phyloP scores from a whole-genome alignment of 1,140 invertebrate genomes.

The Telenomus remus region DNA sequence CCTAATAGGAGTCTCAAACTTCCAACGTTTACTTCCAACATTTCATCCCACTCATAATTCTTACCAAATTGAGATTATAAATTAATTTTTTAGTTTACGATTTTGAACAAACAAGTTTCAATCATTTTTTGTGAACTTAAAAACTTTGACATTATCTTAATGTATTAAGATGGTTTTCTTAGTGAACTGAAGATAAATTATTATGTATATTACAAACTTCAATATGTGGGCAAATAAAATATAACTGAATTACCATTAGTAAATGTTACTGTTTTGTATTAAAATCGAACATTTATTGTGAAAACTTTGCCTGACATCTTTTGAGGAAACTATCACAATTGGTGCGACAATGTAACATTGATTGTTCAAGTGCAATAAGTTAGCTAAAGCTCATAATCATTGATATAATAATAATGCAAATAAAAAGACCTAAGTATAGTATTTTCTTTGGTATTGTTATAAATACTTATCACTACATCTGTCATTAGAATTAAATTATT shows the following conservation, averaged over 20 bases:
- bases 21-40: too few relatives aligned
- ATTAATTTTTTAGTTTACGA: too few relatives aligned
- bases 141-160: conserved; percentile 3
- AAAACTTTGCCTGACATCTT: background rate
- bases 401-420: conserved; percentile 25
- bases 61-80: too few relatives aligned
- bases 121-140: too few relatives aligned
- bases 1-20: too few relatives aligned
- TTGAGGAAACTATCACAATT: conserved; percentile 16
- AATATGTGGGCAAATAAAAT: conserved; percentile 19
- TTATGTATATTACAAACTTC: conserved; percentile 47
- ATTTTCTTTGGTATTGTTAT: conserved; percentile 18
- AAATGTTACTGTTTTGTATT: too few relatives aligned
- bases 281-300: too few relatives aligned
- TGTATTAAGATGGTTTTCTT: conserved; percentile 41
- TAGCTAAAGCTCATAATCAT: conserved; percentile 40
- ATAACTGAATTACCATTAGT: conserved; percentile 17
- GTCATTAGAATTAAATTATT: conserved; percentile 42
- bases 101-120: too few relatives aligned
- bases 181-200: conserved; percentile 38
- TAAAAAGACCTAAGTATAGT: conserved; percentile 21
- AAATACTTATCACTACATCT: conserved; percentile 51
- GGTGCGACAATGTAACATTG: conserved; percentile 44
- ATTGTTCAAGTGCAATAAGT: conserved; percentile 54
- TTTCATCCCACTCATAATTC: too few relatives aligned